These are phyloP conservation scores for Falco punctatus DNA, from an alignment of 2,113 vertebrate genomes.

Conservation along the genomic window DNA sequence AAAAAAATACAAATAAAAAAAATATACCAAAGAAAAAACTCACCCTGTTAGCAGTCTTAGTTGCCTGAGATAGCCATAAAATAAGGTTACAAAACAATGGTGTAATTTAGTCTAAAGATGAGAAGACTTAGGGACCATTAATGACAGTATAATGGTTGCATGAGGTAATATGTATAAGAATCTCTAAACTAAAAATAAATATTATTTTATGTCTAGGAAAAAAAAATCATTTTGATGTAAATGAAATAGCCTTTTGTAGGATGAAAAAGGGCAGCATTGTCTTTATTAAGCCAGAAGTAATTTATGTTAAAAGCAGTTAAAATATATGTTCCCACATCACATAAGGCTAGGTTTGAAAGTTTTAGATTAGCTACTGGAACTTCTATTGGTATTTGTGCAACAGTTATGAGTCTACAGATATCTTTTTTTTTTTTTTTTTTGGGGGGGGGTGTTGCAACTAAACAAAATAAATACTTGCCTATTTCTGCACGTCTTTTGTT, in stretches of 20 bases:
- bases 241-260: neutral
- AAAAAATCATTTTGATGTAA: neutral
- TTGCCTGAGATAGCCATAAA: neutral
- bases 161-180: neutral
- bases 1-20: neutral
- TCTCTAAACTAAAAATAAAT: neutral
- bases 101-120: neutral
- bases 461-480: neutral
- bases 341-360: neutral
- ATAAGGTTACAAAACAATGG: neutral
- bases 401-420: accelerated
- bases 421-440: neutral
- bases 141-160: neutral
- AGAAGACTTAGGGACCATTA: neutral
- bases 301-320: neutral
- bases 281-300: neutral
- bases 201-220: neutral
- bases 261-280: neutral
- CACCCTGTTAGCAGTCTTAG: neutral
- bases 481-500: neutral
- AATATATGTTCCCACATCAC: neutral
- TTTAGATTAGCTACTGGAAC: neutral
- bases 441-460: too few relatives aligned
- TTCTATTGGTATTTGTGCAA: neutral
- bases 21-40: neutral